Evolutionary conservation across 2,888 invertebrate species (phyloP), one percentile per base, ranked within the genome.

Genomic region (Hoplodrina ambigua): DNA sequence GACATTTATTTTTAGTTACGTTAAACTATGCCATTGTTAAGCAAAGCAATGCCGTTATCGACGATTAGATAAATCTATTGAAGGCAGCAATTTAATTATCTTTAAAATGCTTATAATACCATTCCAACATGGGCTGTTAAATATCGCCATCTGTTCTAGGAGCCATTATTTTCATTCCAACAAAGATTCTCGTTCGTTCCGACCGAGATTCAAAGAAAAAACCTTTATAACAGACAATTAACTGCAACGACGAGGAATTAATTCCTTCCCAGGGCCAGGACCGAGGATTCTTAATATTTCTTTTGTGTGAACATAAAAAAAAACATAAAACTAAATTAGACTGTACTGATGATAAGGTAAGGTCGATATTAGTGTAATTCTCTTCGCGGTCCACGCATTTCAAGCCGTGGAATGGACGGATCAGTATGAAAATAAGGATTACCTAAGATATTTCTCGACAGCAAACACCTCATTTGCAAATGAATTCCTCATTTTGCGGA

Each of bases 181-280:
- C 88, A 88, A 90, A 90, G 86, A 88, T 88, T 85, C 84, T 87
- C 83, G 80, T 88, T 83, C 85, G 77, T 84, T 80, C 73, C 83
- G 78, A 87, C 86, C 77, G 85, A 87, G 87, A 87, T 86, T 88
- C 86, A 87, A 87, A 87, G 86, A 88, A 91, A 88, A 90, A 91
- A 88, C 85, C 91, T 91, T 93, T 91, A 90, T 92, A 88, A 90
- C 90, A 85, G 91, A 89, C 92, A 92, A 93, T 94, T 93, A 91
- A 90, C 87, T 89, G 88, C 90, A 90, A 88, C 84, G 83, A 87
- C 88, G 86, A 88, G 82, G 87, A 91, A 92, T 91, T 92, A 89
- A 92, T 91, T 90, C 85, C 85, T 88, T 85, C 83, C 81, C 78
- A 72, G 69, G 75, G 66, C 78, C 69, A 66, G 69, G 68, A 69